Evolutionary conservation across 1,140 invertebrate species (phyloP).

Genomic region (Heliconius hermathena): DNA sequence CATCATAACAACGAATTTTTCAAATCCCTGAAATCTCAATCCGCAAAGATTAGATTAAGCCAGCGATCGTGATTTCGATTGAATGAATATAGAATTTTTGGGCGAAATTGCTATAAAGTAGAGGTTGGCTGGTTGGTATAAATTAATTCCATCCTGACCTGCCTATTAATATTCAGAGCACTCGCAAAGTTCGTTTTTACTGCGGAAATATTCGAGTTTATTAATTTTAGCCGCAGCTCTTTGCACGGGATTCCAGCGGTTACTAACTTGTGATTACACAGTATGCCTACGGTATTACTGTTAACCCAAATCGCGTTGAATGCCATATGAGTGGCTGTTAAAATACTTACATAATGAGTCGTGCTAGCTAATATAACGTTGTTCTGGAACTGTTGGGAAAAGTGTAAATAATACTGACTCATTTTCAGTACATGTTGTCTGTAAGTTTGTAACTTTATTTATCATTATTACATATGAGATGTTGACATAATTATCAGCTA

Average conservation of each 20-base stretch:
- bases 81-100: conserved; percentile 52
- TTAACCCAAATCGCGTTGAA: conserved; percentile 15
- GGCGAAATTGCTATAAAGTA: conserved; percentile 62
- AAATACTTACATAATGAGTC: background rate
- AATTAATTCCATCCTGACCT: conserved; percentile 71
- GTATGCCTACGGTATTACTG: conserved; percentile 10
- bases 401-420: background rate
- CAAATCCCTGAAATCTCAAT: background rate
- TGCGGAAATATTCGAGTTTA: conserved; percentile 67
- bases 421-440: background rate
- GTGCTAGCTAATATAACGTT: background rate
- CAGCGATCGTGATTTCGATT: conserved; percentile 27
- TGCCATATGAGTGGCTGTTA: conserved; percentile 3
- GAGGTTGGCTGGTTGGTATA: conserved; percentile 59
- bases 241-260: conserved; percentile 19
- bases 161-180: conserved; percentile 75
- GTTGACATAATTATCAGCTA: too few relatives aligned
- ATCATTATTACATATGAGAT: background rate
- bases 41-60: conserved; percentile 15
- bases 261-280: conserved; percentile 20
- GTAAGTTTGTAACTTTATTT: background rate
- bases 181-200: conserved; percentile 64
- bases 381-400: background rate
- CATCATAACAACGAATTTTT: background rate
- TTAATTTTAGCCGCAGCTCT: conserved; percentile 56